Evolutionary conservation across 2,888 invertebrate species (phyloP), one percentile per base, ranked within the genome.

Genomic region (Hypselothyrea guttata): DNA sequence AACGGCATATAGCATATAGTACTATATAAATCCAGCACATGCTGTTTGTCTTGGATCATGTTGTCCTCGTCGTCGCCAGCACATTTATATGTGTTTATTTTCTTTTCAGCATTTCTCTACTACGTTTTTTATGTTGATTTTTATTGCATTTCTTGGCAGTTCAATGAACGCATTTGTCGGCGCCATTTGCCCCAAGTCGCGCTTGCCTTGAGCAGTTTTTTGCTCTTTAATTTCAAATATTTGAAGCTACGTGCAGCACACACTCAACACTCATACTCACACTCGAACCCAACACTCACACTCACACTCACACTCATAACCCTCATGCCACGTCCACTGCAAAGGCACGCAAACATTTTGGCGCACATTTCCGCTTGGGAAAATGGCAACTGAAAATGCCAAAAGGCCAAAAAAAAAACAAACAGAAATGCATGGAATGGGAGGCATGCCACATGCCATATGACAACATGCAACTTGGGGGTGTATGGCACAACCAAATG

Each of bases 121-220:
- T 15, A 30, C 44, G n/a, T n/a, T 42, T 67, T 22, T 48, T 47
- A 42, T 18, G 53, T 49, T 55, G 67, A 70, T 75, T 79, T 78
- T 78, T 78, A 78, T 75, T 78, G 75, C 81, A 81, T 58, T 62
- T 58, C 73, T 57, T 48, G 63, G 57, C 57, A 81, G 78, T 79
- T 79, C 78, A 79, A 78, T 75, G 78, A 81, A 79, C 78, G 78
- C 81, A 77, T 79, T 81, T 81, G 74, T 63, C 65, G 78, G 81
- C 81, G 75, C 77, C 77, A 73, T 59, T 49, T 68, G 54, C 28
- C 27, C 18, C 3, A 12, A 9, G 11, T 0, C 4, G 12, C 9
- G n/a, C 1, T n/a, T 15, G 4, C 27, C 27, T 22, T 5, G 18
- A 13, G 48, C 56, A 47, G 55, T 59, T 22, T 22, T 28, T 48